Evolutionary conservation across 2,797 vertebrate genomes (phyloP).

Genomic region (Ispidina lecontei): DNA sequence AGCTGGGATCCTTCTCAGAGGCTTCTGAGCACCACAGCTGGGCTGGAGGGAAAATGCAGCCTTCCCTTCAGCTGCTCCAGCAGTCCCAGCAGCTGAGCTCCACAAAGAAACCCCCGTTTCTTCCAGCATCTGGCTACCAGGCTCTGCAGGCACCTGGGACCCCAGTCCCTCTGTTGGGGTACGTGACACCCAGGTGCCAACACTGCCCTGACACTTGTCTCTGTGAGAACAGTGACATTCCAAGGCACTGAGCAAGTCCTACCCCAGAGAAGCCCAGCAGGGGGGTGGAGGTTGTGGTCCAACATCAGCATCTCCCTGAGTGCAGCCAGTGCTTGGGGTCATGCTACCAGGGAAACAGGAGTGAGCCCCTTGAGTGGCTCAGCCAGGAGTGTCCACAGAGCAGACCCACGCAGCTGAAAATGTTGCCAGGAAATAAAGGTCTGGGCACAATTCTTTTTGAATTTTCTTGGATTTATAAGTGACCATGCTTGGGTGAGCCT

Average conservation of each 20-base stretch:
- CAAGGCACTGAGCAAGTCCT: background rate
- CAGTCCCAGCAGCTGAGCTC: background rate
- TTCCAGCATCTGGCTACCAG: background rate
- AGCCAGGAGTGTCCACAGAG: background rate
- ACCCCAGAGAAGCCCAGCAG: background rate
- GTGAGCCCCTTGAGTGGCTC: accelerated
- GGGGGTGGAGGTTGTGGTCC: background rate
- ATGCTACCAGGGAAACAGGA: accelerated
- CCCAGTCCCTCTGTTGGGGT: accelerated
- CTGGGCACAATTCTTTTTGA: background rate
- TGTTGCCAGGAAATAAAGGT: background rate
- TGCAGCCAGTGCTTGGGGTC: accelerated
- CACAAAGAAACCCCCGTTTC: background rate
- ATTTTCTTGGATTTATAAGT: background rate
- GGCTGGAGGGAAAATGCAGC: background rate
- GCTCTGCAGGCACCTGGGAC: background rate
- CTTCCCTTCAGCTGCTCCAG: background rate
- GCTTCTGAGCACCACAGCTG: conserved; percentile 24
- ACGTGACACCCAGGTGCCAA: background rate
- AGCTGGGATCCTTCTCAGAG: conserved; percentile 45
- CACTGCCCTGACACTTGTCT: accelerated
- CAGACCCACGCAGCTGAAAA: background rate
- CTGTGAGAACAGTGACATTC: accelerated
- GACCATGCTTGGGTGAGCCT: background rate
- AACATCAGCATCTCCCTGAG: background rate